Evolutionary conservation across 2,113 vertebrate genomes (phyloP).

Genomic region (Spilogale gracilis): DNA sequence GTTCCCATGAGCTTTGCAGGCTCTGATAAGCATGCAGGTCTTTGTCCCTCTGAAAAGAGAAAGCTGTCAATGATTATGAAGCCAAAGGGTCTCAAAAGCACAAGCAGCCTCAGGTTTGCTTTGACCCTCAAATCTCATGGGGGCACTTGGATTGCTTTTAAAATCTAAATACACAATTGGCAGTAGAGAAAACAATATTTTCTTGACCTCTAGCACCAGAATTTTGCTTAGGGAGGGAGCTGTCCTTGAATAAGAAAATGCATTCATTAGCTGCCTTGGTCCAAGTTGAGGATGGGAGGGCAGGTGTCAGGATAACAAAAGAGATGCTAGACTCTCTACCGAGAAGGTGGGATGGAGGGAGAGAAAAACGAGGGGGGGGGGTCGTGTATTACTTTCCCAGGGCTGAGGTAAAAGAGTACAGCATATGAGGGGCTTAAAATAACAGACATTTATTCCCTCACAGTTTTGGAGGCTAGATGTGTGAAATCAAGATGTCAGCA

Average conservation of each 20-base stretch:
- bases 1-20: neutral
- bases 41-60: neutral
- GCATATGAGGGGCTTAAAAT: neutral
- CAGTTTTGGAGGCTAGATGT: neutral
- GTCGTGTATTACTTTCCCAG: neutral
- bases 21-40: neutral
- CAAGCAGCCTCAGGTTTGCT: neutral
- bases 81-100: neutral
- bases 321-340: slow-evolving; percentile 8
- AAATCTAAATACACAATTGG: slow-evolving; percentile 30
- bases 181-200: neutral
- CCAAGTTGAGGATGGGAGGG: neutral
- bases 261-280: neutral
- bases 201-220: slow-evolving; percentile 29
- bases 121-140: slow-evolving; percentile 27
- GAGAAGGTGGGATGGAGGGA: slow-evolving; percentile 37
- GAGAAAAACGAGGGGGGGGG: neutral
- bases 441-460: neutral
- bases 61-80: neutral
- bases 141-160: neutral
- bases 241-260: slow-evolving; percentile 28
- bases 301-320: slow-evolving; percentile 32
- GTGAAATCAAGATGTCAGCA: neutral
- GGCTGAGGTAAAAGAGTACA: neutral
- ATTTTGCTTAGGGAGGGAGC: slow-evolving; percentile 17